Base-by-base conservation (phyloP, 2,113 vertebrate genomes). In the Camelus bactrianus region DNA sequence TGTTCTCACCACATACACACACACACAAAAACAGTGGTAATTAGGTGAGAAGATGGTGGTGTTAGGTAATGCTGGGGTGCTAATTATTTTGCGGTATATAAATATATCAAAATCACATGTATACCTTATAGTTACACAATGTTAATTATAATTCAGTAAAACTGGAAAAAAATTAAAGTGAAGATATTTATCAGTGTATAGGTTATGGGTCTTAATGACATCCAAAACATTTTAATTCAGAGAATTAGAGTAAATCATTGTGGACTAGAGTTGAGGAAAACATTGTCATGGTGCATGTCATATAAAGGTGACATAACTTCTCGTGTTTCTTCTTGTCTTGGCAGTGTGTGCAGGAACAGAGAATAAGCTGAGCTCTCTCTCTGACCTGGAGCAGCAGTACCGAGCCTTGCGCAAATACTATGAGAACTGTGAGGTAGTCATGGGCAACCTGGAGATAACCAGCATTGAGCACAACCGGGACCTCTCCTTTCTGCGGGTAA, bases 381-480 rank as follows among this genome's bases (percentile, higher is more conserved):
- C 99, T 0, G 99, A 99, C 98, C 98, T 99, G 98, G 99, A 99
- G 94, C 99, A 99, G 98, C 99, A 99, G 97, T 99, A 99, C 95
- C 99, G 99, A 70, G 99, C 99, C 54, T 98, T 99, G 89, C 99
- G 99, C 97, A 99, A 99, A 97, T 99, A 99, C 98, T 99, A 99
- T 95, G 99, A 99, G 96, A 99, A 99, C 98, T 99, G 99, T 0
- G 99, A 99, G 96, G 99, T 99, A 0, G 99, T 99, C 88, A 99
- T 99, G 99, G 99, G 99, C 64, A 99, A 99, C 97, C 98, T 99
- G 98, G 99, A 99, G 98, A 99, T 99, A 94, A 99, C 99, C 97
- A 99, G 99, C 98, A 99, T 99, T 1, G 99, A 99, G 96, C 99
- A 99, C 92, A 99, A 99, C 98, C 98, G 99, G 73, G 99, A 99